Conservation (phyloP, 2,797 vertebrate species). For the Hippocampus kuda region DNA sequence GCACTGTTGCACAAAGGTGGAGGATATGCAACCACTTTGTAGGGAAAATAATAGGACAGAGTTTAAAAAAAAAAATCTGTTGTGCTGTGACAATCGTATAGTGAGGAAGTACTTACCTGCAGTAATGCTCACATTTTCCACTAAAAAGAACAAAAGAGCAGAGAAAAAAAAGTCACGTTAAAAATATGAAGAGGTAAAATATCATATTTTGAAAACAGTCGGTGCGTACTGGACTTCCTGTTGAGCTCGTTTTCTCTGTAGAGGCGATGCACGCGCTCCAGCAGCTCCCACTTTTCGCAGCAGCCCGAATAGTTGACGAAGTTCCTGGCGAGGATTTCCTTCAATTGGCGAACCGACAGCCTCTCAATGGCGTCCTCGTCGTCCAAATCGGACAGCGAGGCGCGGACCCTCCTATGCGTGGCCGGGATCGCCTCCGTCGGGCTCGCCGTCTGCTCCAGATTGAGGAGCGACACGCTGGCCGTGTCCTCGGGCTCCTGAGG, state of each 20-base stretch:
- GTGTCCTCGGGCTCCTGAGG: constrained; percentile 61
- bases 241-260: constrained; percentile 90
- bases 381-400: constrained; percentile 88
- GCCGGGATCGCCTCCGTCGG: constrained; percentile 71
- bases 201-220: neutral
- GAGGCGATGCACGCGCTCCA: constrained; percentile 89
- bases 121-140: constrained; percentile 74
- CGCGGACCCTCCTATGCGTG: constrained; percentile 76
- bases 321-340: constrained; percentile 93
- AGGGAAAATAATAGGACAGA: constrained; percentile 16
- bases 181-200: neutral
- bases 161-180: neutral
- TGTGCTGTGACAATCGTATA: neutral
- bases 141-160: constrained; percentile 41
- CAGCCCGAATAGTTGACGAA: constrained; percentile 98
- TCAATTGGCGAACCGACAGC: constrained; percentile 89
- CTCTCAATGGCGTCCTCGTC: constrained; percentile 84
- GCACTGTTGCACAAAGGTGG: constrained; percentile 67
- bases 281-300: constrained; percentile 97
- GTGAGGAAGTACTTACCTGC: constrained; percentile 59
- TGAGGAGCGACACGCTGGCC: constrained; percentile 63
- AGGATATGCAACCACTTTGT: constrained; percentile 70
- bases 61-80: neutral
- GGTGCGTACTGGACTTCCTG: constrained; percentile 75
- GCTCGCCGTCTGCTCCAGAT: constrained; percentile 60